phyloP scores from a whole-genome alignment of 2,113 vertebrate species.

The Meriones unguiculatus region DNA sequence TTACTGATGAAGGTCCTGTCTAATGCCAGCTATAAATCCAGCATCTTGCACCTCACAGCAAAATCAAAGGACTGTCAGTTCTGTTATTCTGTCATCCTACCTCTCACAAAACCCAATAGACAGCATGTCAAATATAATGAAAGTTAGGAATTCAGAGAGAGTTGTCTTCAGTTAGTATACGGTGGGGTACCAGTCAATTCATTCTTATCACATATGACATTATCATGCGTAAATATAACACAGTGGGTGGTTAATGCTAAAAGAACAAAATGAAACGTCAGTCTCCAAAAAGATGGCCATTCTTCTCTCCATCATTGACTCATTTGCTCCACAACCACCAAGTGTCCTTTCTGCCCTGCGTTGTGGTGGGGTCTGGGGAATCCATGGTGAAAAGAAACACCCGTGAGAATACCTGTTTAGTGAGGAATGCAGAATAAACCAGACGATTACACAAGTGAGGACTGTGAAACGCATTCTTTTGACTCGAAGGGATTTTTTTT shows the following conservation, averaged over 20 bases:
- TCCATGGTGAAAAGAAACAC: neutral
- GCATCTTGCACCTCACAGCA: neutral
- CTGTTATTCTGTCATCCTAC: neutral
- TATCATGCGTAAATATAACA: no score
- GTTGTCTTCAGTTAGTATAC: neutral
- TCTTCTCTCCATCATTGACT: neutral
- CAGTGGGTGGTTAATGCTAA: neutral
- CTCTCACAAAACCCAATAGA: neutral
- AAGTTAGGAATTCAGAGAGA: neutral
- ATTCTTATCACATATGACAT: neutral
- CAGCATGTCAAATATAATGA: rapidly evolving
- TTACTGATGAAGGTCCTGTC: neutral
- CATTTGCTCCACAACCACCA: neutral
- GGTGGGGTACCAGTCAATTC: neutral
- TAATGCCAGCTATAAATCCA: neutral
- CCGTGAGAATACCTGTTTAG: neutral
- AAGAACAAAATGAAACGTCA: neutral
- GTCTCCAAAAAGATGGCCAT: neutral
- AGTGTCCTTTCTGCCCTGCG: neutral
- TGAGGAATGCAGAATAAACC: neutral
- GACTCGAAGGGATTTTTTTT: neutral
- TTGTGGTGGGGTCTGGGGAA: neutral
- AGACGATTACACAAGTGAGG: neutral
- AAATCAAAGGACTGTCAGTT: neutral
- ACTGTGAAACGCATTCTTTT: neutral